Evolutionary conservation across 2,113 vertebrate species (phyloP).

Genomic region (Psilopsiagon aymara): DNA sequence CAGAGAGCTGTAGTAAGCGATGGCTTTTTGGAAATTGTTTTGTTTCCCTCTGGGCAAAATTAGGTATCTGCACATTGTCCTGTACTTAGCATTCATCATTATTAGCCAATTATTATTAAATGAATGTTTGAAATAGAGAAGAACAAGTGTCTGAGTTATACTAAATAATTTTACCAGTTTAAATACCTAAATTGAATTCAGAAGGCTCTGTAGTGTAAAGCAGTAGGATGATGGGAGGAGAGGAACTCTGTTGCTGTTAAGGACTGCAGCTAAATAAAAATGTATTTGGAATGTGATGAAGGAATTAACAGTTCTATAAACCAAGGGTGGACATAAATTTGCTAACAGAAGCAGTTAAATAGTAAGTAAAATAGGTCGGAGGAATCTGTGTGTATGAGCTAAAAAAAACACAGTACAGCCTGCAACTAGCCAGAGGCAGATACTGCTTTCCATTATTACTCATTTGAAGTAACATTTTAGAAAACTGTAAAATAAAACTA

Average conservation of each 20-base stretch:
- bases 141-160: constrained; percentile 13
- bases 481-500: not conserved
- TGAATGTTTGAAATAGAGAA: constrained; percentile 66
- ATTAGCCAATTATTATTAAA: constrained; percentile 69
- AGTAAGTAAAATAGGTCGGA: not conserved
- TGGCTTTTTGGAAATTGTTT: constrained; percentile 72
- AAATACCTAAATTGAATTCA: constrained; percentile 53
- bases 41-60: constrained; percentile 74
- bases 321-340: not conserved
- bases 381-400: not conserved
- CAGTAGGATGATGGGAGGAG: not conserved
- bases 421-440: not conserved
- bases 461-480: constrained; percentile 10
- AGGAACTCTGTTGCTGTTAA: not conserved
- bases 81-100: constrained; percentile 67
- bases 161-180: constrained; percentile 29
- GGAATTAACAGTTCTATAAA: not conserved
- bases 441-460: not conserved
- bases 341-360: not conserved
- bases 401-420: not conserved
- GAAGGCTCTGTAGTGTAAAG: not conserved
- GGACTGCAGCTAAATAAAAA: not conserved
- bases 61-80: constrained; percentile 21
- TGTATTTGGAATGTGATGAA: not conserved
- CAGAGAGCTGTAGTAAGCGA: constrained; percentile 71